phyloP scores from a whole-genome alignment of 2,797 vertebrate species.

The Sparidentex hasta region DNA sequence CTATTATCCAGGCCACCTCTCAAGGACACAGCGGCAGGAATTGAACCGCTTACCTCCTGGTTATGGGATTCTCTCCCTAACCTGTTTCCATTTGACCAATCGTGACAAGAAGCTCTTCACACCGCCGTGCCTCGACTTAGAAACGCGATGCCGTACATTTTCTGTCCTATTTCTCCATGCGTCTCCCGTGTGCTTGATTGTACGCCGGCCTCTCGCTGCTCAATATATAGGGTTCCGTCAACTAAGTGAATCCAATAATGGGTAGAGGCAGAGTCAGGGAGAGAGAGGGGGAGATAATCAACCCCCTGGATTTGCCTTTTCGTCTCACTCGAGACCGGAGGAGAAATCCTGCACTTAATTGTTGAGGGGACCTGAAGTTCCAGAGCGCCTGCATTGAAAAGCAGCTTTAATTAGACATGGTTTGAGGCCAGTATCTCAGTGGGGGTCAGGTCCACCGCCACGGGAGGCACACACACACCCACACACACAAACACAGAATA shows the following conservation, averaged over 20 bases:
- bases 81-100: slow-evolving; percentile 58
- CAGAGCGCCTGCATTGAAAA: slow-evolving; percentile 77
- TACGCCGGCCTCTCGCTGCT: slow-evolving; percentile 45
- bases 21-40: slow-evolving; percentile 33
- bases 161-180: slow-evolving; percentile 44
- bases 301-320: slow-evolving; percentile 61
- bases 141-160: slow-evolving; percentile 49
- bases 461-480: slow-evolving; percentile 46
- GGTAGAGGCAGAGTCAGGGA: slow-evolving; percentile 24
- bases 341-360: slow-evolving; percentile 81
- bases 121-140: slow-evolving; percentile 45
- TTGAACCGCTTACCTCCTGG: slow-evolving; percentile 28
- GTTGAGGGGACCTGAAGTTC: slow-evolving; percentile 78
- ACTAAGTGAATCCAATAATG: slow-evolving; percentile 80
- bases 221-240: slow-evolving; percentile 69
- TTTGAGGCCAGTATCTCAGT: slow-evolving; percentile 74
- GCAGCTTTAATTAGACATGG: slow-evolving; percentile 83
- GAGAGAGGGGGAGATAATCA: slow-evolving; percentile 63
- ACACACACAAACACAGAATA: slow-evolving; percentile 35
- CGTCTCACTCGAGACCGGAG: slow-evolving; percentile 56
- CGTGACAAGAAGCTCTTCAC: slow-evolving; percentile 42
- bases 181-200: slow-evolving; percentile 59
- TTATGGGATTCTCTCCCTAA: slow-evolving; percentile 46
- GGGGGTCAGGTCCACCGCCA: slow-evolving; percentile 68
- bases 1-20: slow-evolving; percentile 24